A percentile compares a stretch with the other conserved stretches of the same genome.
Conservation (phyloP, 2,888 invertebrate genomes). For the Ametastegia equiseti region DNA sequence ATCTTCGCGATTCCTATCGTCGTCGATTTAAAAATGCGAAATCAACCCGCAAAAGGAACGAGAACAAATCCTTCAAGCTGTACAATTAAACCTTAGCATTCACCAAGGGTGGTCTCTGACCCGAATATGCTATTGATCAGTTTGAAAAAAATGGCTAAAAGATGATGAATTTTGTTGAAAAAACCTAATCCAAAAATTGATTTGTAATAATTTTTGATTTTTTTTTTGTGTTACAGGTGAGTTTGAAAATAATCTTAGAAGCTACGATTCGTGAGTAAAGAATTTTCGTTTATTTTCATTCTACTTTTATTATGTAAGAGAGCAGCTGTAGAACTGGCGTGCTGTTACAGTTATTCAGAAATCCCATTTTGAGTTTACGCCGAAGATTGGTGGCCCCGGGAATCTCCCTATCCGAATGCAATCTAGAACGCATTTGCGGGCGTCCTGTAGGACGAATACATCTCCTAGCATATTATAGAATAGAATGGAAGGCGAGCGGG, state of each 20-base stretch:
- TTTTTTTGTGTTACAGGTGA: slow-evolving; percentile 30
- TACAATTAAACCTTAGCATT: background rate
- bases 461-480: slow-evolving; percentile 72
- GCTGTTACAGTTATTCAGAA: slow-evolving; percentile 55
- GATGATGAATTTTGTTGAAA: background rate
- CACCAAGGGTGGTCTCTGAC: slow-evolving; percentile 6
- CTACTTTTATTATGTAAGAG: slow-evolving; percentile 57
- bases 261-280: slow-evolving; percentile 29
- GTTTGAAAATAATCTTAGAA: background rate
- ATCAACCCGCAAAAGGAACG: background rate
- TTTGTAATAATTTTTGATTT: background rate
- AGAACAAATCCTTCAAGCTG: background rate
- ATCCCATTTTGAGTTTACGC: slow-evolving; percentile 69
- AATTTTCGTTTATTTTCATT: slow-evolving; percentile 59
- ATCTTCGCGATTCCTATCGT: slow-evolving; percentile 17
- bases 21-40: slow-evolving; percentile 22
- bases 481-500: slow-evolving; percentile 74
- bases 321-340: background rate
- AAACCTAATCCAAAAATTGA: background rate
- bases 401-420: slow-evolving; percentile 71
- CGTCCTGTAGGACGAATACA: slow-evolving; percentile 70
- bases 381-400: slow-evolving; percentile 62
- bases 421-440: slow-evolving; percentile 73
- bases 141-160: background rate
- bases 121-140: background rate